Evolutionary conservation across 1,140 invertebrate species (phyloP).

Genomic region (Gyrodactylus bullatarudis): DNA sequence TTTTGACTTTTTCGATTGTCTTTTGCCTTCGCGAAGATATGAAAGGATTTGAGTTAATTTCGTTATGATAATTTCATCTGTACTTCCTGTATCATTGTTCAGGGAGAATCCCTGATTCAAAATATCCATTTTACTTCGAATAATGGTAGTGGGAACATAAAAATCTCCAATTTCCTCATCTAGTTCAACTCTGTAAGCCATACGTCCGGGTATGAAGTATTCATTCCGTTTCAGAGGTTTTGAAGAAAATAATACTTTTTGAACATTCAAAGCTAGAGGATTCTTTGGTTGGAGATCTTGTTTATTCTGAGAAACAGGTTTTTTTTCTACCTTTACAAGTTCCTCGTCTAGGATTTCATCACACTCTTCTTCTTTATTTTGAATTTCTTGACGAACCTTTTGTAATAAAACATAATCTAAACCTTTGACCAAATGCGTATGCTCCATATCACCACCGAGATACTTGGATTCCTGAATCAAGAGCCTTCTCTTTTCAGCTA

Average conservation of each 20-base stretch:
- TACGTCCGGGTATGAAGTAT: constrained; percentile 64
- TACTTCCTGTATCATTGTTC: not conserved
- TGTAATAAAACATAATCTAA: constrained; percentile 92
- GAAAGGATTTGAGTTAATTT: not conserved
- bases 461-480: constrained; percentile 51
- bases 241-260: constrained; percentile 20
- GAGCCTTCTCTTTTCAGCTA: not conserved
- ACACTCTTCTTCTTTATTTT: not conserved
- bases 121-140: constrained; percentile 70
- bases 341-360: not conserved
- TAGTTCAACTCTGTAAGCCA: constrained; percentile 87
- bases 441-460: constrained; percentile 97
- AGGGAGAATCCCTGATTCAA: constrained; percentile 24
- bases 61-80: not conserved
- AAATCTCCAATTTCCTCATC: constrained; percentile 54
- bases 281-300: not conserved
- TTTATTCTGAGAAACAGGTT: not conserved
- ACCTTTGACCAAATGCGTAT: constrained; percentile 98
- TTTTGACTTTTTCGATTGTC: not conserved
- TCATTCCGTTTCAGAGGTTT: constrained; percentile 40
- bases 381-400: constrained; percentile 30
- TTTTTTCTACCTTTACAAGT: constrained; percentile 15
- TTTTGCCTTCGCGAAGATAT: not conserved
- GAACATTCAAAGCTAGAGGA: constrained; percentile 20
- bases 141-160: constrained; percentile 74